These are phyloP conservation scores for Paraplagusia blochii DNA, from an alignment of 2,113 vertebrate species.

Conservation along the genomic window DNA sequence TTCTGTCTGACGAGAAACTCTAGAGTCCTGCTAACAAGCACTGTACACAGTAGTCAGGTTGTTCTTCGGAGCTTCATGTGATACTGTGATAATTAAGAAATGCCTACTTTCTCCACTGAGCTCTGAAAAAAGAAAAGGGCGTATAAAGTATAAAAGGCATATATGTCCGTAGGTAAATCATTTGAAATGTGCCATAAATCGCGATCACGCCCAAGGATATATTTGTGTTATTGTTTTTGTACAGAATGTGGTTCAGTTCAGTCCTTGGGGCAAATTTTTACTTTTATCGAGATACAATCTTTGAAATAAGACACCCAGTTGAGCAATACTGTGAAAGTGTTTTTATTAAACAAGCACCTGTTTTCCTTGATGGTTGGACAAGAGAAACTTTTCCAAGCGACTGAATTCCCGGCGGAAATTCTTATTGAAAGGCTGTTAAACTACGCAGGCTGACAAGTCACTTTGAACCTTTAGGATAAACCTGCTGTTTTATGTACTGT, in stretches of 20 bases:
- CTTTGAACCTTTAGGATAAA: no score
- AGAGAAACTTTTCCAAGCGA: no score
- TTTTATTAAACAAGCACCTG: no score
- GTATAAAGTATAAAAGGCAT: background rate
- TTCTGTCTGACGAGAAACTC: constrained; percentile 23
- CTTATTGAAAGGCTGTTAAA: no score
- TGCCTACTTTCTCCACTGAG: background rate
- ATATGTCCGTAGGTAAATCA: constrained; percentile 16
- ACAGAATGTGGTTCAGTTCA: constrained; percentile 5
- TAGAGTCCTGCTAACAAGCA: constrained; percentile 17
- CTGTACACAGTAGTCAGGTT: constrained; percentile 6
- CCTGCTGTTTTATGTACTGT: constrained; percentile 18
- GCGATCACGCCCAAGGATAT: constrained; percentile 10
- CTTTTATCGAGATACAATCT: background rate
- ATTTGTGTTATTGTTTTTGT: constrained; percentile 24
- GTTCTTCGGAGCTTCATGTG: background rate
- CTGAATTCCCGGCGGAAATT: no score
- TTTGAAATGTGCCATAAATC: constrained; percentile 14
- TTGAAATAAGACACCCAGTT: background rate
- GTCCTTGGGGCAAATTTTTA: constrained; percentile 8
- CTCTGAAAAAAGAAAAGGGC: constrained; percentile 6
- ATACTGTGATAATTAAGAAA: constrained; percentile 1
- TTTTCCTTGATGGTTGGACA: no score
- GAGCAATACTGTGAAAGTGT: background rate
- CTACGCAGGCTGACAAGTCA: no score